These are phyloP conservation scores for Uria aalge DNA, from an alignment of 2,113 vertebrate genomes.

Conservation along the genomic window DNA sequence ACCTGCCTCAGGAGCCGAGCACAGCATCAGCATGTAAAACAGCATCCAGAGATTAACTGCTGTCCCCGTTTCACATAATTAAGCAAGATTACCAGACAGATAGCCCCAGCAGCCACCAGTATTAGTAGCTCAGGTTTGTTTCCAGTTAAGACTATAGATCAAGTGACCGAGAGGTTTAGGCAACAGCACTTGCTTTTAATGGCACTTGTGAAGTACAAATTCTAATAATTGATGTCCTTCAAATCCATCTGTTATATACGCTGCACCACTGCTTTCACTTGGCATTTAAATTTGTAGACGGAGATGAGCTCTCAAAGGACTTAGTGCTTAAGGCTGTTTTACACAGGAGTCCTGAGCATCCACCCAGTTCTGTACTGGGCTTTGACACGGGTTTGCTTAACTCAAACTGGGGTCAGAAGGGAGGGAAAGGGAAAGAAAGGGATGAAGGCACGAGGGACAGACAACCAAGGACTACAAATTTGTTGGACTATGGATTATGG, in stretches of 20 bases:
- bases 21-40: neutral
- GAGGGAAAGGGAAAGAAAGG: neutral
- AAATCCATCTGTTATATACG: neutral
- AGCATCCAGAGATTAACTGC: neutral
- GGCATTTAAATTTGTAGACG: neutral
- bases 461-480: neutral
- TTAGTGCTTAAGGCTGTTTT: neutral
- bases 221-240: neutral
- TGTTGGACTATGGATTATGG: neutral
- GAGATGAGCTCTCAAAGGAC: neutral
- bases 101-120: neutral
- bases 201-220: neutral
- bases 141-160: neutral
- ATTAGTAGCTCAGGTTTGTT: neutral
- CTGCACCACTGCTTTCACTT: neutral
- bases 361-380: neutral
- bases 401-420: neutral
- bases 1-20: neutral
- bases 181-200: neutral
- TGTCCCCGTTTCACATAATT: slow-evolving; percentile 2
- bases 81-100: slow-evolving; percentile 20
- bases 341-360: neutral
- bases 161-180: neutral
- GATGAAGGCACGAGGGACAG: neutral
- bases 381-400: neutral